Evolutionary conservation across 2,888 invertebrate species (phyloP), one percentile per base, ranked within the genome.

Genomic region (Scaptomyza reducta): DNA sequence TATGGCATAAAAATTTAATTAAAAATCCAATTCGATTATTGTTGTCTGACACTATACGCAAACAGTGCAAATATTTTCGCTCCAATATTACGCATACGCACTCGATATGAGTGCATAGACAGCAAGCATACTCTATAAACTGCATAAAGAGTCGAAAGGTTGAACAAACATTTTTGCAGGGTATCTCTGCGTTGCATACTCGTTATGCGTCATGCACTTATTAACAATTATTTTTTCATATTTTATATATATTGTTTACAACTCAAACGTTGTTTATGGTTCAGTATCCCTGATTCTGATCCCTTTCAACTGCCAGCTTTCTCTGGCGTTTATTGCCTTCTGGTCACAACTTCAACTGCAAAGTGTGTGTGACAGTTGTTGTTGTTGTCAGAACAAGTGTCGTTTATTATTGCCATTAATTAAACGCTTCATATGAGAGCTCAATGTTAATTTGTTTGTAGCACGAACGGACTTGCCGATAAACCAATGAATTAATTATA

Each of bases 1-100:
- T 76, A 79, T 79, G 69, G 68, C 62, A 76, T 51, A 46, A 40
- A 69, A 76, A 77, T 79, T 79, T 73, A 76, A 77, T 79, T 77
- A 70, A 67, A 70, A 79, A 72, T 31, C 46, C 69, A 72, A 76
- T 77, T 79, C 64, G 73, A 76, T 77, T 77, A 64, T 69, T 59
- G 29, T 51, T 45, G 14, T 38, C 33, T n/a, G 60, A 18, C 38
- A 62, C 63, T 49, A 29, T 62, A 14, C 47, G 18, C 31, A 44
- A 16, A 31, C 41, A 44, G 44, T 18, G 42, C 33, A 74, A 54
- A 74, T 59, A 74, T 70, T 64, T 64, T 50, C 45, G 44, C 27
- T 33, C 40, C 65, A 70, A 70, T 55, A 82, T 82, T 64, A 71
- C 82, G 67, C 54, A 85, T 71, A 7, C 35, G 57, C 50, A 11